Conservation (phyloP, 1,140 invertebrate genomes). For the Aphidius gifuensis region DNA sequence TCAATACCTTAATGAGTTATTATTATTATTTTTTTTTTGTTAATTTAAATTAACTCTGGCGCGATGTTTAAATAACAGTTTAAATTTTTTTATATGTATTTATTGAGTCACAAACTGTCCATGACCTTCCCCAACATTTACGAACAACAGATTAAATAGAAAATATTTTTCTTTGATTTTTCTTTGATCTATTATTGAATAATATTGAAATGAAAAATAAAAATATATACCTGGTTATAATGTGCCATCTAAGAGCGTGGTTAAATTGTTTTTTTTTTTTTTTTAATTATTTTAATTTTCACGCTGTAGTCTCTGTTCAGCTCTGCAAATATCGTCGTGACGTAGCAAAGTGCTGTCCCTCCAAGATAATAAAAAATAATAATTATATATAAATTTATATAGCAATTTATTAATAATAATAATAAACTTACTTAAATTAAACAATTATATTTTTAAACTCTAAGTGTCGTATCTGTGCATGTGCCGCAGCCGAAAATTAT, state of each 20-base stretch:
- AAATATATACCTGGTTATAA: conserved; percentile 28
- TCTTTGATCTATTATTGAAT: too few relatives aligned
- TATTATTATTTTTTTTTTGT: too few relatives aligned
- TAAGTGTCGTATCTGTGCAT: conserved; percentile 54
- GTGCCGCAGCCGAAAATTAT: conserved; percentile 29
- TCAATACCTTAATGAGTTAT: too few relatives aligned
- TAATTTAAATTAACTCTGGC: too few relatives aligned
- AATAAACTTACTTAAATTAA: conserved; percentile 50
- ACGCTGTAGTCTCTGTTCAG: conserved; percentile 49
- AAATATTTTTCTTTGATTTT: neutral
- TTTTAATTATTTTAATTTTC: conserved; percentile 40
- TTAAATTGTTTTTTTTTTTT: too few relatives aligned
- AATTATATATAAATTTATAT: conserved; percentile 15
- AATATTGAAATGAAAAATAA: neutral
- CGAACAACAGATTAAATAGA: neutral
- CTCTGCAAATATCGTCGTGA: conserved; percentile 46
- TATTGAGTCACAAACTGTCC: too few relatives aligned
- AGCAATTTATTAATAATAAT: conserved; percentile 19
- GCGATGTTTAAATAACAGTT: too few relatives aligned
- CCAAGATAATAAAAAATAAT: conserved; percentile 52
- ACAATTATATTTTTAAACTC: conserved; percentile 58
- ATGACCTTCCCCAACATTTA: neutral
- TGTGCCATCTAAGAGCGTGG: conserved; percentile 55
- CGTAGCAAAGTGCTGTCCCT: conserved; percentile 54
- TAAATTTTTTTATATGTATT: too few relatives aligned